Evolutionary conservation across 2,797 vertebrate species (phyloP).

Genomic region (Tokudaia muenninki): DNA sequence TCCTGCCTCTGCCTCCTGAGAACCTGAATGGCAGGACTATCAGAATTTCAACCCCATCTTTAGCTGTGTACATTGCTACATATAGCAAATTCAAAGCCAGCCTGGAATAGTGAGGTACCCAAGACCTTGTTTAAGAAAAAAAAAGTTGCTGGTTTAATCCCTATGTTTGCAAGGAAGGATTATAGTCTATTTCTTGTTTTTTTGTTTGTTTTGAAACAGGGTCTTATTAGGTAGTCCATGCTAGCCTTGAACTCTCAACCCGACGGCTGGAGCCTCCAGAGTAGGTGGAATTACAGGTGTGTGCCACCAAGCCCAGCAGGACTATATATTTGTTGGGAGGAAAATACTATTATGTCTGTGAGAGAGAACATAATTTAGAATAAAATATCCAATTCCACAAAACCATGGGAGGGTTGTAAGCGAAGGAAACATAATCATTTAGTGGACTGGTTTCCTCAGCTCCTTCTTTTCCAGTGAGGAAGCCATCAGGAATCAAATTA

Average conservation of each 20-base stretch:
- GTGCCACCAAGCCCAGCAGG: not conserved
- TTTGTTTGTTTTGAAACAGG: not conserved
- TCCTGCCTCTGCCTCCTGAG: not conserved
- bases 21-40: not conserved
- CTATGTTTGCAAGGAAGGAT: slow-evolving; percentile 22
- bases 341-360: slow-evolving; percentile 53
- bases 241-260: not conserved
- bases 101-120: not conserved
- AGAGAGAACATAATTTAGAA: slow-evolving; percentile 70
- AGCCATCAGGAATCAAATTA: slow-evolving; percentile 82
- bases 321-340: slow-evolving; percentile 54
- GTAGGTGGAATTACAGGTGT: slow-evolving; percentile 3
- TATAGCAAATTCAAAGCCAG: not conserved
- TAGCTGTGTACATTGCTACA: not conserved
- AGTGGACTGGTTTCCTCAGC: slow-evolving; percentile 44
- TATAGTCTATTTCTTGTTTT: not conserved
- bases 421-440: slow-evolving; percentile 63
- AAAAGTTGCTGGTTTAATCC: not conserved
- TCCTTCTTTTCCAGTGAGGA: slow-evolving; percentile 75
- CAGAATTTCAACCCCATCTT: not conserved
- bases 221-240: not conserved
- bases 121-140: not conserved
- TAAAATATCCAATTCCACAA: slow-evolving; percentile 62
- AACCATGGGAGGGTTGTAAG: slow-evolving; percentile 51
- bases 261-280: not conserved